Conservation (phyloP, 2,113 vertebrate species). For the Hemichromis elongatus region DNA sequence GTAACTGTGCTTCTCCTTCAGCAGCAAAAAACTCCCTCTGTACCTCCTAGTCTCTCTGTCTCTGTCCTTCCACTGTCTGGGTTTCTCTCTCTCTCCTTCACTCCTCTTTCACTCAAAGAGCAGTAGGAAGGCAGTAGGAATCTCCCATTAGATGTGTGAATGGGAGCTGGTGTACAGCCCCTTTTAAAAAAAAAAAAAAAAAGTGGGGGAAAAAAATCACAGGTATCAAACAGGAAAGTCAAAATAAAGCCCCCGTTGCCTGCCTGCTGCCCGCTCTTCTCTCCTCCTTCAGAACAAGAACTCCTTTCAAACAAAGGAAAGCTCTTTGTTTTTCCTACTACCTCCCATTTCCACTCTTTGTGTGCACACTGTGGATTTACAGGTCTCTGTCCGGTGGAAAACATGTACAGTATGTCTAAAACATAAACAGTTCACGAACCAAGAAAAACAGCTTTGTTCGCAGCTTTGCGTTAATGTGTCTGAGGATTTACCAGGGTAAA, state of each 20-base stretch:
- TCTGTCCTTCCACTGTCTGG: not conserved
- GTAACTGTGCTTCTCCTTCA: slow-evolving; percentile 10
- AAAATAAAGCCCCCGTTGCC: not conserved
- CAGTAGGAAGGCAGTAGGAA: not conserved
- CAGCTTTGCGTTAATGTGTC: not conserved
- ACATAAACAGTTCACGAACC: not conserved
- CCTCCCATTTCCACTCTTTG: slow-evolving; percentile 71
- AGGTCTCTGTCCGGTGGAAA: slow-evolving; percentile 19
- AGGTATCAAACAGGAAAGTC: not conserved
- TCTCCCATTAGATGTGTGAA: slow-evolving; percentile 19
- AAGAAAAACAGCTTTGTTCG: not conserved
- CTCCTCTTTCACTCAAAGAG: not conserved
- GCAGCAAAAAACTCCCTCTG: slow-evolving; percentile 5
- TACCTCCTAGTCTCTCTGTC: not conserved
- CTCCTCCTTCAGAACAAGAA: not conserved
- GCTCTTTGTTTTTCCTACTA: slow-evolving; percentile 49
- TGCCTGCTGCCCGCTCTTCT: not conserved
- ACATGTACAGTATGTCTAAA: not conserved
- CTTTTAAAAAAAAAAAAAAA: not conserved
- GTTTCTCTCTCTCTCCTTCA: not conserved
- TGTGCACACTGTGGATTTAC: slow-evolving; percentile 25
- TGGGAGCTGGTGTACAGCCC: not conserved
- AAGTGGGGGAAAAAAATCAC: not conserved
- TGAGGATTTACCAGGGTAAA: not conserved
- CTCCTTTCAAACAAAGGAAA: slow-evolving; percentile 60